Conservation (phyloP, 2,113 vertebrate genomes). For the Heptranchias perlo region DNA sequence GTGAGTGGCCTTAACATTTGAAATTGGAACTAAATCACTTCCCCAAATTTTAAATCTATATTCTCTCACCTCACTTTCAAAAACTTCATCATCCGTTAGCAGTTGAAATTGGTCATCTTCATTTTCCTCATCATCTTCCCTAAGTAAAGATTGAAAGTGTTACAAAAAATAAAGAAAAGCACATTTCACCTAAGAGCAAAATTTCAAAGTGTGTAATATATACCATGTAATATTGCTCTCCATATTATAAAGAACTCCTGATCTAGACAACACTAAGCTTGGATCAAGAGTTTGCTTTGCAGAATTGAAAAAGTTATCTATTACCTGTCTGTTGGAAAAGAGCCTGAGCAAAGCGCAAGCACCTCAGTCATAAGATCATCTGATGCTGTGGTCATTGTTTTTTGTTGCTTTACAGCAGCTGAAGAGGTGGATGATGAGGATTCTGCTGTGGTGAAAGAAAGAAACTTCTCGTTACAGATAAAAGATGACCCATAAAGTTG, state of each 20-base stretch:
- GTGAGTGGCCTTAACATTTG: background rate
- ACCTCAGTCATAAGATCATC: slow-evolving; percentile 60
- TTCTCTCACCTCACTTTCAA: slow-evolving; percentile 64
- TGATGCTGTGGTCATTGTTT: slow-evolving; percentile 43
- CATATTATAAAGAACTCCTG: background rate
- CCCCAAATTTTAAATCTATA: background rate
- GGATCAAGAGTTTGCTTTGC: background rate
- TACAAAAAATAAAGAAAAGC: background rate
- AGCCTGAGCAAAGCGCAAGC: slow-evolving; percentile 62
- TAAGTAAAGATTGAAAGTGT: slow-evolving; percentile 40
- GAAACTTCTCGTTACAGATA: background rate
- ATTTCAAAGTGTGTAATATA: background rate
- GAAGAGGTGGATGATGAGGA: slow-evolving; percentile 49
- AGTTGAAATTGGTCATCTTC: slow-evolving; percentile 79
- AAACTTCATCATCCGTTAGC: slow-evolving; percentile 69
- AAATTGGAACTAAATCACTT: background rate
- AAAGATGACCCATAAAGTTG: too few species aligned
- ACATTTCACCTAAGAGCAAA: background rate
- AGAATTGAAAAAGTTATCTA: slow-evolving; percentile 13
- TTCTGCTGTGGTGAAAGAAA: slow-evolving; percentile 45
- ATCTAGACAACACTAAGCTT: background rate
- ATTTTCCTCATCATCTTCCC: slow-evolving; percentile 65
- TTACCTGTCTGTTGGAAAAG: slow-evolving; percentile 70
- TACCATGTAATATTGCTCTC: background rate
- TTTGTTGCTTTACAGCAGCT: slow-evolving; percentile 52